Percentiles rank a stretch among this genome's conserved stretches.
These are phyloP conservation scores for Carterocephalus palaemon DNA, from an alignment of 2,888 invertebrate genomes.

Conservation along the genomic window DNA sequence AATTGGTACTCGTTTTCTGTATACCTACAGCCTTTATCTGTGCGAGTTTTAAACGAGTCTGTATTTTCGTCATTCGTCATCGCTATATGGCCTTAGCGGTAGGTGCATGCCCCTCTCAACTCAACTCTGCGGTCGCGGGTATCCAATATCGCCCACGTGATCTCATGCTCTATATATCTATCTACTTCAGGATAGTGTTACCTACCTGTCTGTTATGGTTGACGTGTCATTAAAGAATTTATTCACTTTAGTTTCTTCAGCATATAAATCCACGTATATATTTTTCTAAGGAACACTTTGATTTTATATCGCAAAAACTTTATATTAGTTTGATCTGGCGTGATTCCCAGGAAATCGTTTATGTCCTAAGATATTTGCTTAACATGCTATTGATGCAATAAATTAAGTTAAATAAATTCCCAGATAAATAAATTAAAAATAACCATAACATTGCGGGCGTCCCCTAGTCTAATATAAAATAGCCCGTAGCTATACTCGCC, in stretches of 20 bases:
- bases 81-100: slow-evolving; percentile 4
- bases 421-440: no score
- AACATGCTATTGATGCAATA: no score
- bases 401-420: no score
- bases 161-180: not conserved
- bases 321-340: no score
- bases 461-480: no score
- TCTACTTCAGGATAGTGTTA: slow-evolving; percentile 8
- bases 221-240: not conserved
- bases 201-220: slow-evolving; percentile 5
- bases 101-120: not conserved
- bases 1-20: not conserved
- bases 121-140: slow-evolving; percentile 14
- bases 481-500: not conserved
- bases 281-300: no score
- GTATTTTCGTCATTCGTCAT: not conserved
- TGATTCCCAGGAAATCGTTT: no score
- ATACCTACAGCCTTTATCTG: not conserved
- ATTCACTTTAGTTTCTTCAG: not conserved
- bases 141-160: slow-evolving; percentile 14
- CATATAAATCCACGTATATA: no score
- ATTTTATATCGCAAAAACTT: no score
- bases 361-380: no score
- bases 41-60: not conserved
- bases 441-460: no score